Percentiles rank a stretch among this genome's conserved stretches.
phyloP scores from a whole-genome alignment of 2,113 vertebrate species.

The Acinonyx jubatus region DNA sequence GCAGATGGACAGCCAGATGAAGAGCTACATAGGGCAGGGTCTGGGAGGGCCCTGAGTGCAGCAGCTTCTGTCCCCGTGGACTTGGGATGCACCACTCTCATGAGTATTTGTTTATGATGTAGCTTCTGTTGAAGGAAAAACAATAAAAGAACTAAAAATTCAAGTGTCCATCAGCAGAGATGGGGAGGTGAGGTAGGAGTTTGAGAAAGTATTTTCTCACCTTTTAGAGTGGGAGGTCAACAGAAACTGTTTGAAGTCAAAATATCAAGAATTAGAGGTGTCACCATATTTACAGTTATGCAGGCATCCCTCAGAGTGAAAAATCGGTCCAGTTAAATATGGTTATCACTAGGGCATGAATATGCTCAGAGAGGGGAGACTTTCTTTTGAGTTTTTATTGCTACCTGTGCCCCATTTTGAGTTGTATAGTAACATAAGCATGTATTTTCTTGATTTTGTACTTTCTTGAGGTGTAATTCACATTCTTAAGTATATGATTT shows the following conservation, averaged over 20 bases:
- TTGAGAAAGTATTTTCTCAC: slow-evolving; percentile 31
- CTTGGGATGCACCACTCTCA: background rate
- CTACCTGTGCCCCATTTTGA: background rate
- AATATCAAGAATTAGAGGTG: background rate
- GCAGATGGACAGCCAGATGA: background rate
- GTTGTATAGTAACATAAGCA: background rate
- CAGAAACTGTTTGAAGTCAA: background rate
- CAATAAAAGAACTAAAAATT: background rate
- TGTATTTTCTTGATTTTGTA: background rate
- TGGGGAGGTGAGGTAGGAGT: background rate
- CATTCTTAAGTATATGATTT: background rate
- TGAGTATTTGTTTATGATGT: background rate
- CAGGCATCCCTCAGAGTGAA: background rate
- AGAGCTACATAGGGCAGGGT: background rate
- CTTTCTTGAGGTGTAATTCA: background rate
- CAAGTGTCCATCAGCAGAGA: background rate
- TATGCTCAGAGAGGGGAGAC: background rate
- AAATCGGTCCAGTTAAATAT: background rate
- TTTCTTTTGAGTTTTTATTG: background rate
- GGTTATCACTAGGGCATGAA: background rate
- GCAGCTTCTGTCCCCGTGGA: background rate
- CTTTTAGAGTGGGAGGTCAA: background rate
- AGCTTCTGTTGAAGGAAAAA: slow-evolving; percentile 1
- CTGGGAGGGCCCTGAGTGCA: background rate
- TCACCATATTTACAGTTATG: background rate